phyloP scores from a whole-genome alignment of 2,888 invertebrate species.

The Orchestes rusci region DNA sequence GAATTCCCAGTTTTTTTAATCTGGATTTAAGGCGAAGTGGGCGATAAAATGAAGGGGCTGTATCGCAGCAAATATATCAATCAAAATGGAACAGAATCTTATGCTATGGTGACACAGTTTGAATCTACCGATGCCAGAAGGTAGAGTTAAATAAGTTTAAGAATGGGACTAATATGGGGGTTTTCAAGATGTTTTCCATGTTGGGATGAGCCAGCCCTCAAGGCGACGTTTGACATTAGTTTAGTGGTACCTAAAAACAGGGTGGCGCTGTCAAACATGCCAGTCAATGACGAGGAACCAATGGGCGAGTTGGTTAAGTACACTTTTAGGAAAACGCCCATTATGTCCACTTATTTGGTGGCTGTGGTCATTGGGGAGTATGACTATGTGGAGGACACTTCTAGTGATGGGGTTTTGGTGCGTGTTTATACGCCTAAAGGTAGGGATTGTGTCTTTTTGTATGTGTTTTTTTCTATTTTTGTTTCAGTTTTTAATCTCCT shows the following conservation, averaged over 20 bases:
- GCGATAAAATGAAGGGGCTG: constrained; percentile 92
- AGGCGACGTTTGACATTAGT: constrained; percentile 89
- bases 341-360: constrained; percentile 94
- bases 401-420: constrained; percentile 73
- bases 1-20: no score
- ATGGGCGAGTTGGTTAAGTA: constrained; percentile 29
- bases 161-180: constrained; percentile 36
- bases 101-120: constrained; percentile 88
- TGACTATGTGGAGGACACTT: constrained; percentile 82
- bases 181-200: constrained; percentile 76
- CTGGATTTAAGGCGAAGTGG: constrained; percentile 58
- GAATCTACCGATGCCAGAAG: constrained; percentile 81
- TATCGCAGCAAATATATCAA: constrained; percentile 83
- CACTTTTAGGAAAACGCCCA: constrained; percentile 75
- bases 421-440: constrained; percentile 83
- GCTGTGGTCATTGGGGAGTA: constrained; percentile 93
- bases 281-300: constrained; percentile 43
- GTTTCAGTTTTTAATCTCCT: no score
- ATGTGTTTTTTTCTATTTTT: no score
- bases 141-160: constrained; percentile 7
- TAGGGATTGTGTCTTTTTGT: no score
- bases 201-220: constrained; percentile 96
- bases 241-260: constrained; percentile 69
- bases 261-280: constrained; percentile 92
- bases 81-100: constrained; percentile 66